Evolutionary conservation across 1,140 invertebrate genomes (phyloP).

Genomic region (Drosophila kepulauana): DNA sequence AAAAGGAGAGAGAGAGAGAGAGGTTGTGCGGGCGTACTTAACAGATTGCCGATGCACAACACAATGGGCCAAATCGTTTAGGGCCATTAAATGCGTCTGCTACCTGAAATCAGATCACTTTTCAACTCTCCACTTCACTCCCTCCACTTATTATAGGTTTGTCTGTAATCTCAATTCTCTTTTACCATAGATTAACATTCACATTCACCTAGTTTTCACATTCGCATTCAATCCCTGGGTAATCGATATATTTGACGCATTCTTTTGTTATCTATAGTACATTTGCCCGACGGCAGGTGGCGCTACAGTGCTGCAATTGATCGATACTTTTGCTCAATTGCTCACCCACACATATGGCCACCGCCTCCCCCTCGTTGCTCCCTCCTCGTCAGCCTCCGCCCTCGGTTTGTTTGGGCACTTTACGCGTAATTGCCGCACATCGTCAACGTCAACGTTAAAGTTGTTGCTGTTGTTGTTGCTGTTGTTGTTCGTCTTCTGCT

Average conservation of each 20-base stretch:
- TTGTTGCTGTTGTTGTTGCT: slow-evolving; percentile 25
- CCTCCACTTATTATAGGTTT: neutral
- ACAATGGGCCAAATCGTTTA: slow-evolving; percentile 50
- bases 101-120: slow-evolving; percentile 39
- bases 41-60: slow-evolving; percentile 13
- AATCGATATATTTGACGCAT: slow-evolving; percentile 25
- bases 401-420: slow-evolving; percentile 62
- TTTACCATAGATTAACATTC: neutral
- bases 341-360: neutral
- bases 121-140: slow-evolving; percentile 26
- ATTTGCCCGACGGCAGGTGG: slow-evolving; percentile 1
- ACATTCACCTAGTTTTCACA: neutral
- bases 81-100: slow-evolving; percentile 45
- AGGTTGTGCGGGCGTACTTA: slow-evolving; percentile 22
- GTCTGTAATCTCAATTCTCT: neutral
- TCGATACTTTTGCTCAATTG: neutral
- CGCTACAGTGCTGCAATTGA: slow-evolving; percentile 4
- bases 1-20: neutral
- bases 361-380: neutral
- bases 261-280: slow-evolving; percentile 13
- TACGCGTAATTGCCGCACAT: slow-evolving; percentile 72
- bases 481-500: neutral
- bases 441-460: slow-evolving; percentile 26
- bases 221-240: neutral
- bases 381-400: neutral